phyloP scores from a whole-genome alignment of 2,113 vertebrate genomes.

The Trogon melanurus region DNA sequence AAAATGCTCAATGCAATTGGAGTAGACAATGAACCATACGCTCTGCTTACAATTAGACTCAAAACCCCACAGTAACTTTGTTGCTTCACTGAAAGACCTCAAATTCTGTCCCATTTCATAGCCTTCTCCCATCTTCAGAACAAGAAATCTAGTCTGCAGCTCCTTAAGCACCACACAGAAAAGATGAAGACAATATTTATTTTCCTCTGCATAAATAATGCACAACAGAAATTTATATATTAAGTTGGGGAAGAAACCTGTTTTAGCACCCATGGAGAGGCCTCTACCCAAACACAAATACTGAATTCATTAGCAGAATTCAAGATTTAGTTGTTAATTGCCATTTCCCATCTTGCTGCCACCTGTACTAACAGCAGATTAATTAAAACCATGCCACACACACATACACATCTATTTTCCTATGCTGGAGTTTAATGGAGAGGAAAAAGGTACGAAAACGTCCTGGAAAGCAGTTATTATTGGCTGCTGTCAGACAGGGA shows the following conservation, averaged over 20 bases:
- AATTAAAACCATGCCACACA: neutral
- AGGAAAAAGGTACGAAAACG: neutral
- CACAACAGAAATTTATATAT: neutral
- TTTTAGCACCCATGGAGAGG: neutral
- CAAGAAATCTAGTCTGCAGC: neutral
- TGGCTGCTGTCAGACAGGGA: neutral
- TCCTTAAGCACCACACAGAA: neutral
- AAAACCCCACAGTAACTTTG: neutral
- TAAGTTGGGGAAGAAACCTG: neutral
- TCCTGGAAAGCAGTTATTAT: slow-evolving; percentile 2
- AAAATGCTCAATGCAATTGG: neutral
- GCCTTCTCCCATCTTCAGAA: neutral
- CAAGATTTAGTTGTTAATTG: neutral
- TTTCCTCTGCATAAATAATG: neutral
- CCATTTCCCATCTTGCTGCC: neutral
- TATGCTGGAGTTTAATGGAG: neutral
- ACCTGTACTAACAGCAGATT: neutral
- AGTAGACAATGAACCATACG: neutral
- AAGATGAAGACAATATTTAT: neutral
- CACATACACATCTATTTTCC: neutral
- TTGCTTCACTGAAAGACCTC: neutral
- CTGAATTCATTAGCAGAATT: neutral
- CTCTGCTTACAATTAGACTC: neutral
- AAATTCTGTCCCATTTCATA: neutral
- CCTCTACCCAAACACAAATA: neutral